These are phyloP conservation scores for Drosophila navojoa DNA, from an alignment of 1,140 invertebrate genomes.

Conservation along the genomic window DNA sequence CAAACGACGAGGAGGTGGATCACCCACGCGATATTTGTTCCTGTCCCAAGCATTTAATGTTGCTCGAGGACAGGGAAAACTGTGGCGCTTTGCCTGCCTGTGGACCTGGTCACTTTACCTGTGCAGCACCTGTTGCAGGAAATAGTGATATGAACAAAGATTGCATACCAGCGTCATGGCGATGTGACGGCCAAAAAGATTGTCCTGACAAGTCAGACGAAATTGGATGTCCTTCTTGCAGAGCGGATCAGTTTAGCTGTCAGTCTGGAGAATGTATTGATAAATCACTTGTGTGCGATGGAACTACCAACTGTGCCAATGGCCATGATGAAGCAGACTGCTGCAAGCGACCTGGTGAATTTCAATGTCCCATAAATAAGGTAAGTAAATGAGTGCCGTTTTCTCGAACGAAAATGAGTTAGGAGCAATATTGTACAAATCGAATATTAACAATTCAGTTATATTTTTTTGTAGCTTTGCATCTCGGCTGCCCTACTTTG, in stretches of 20 bases:
- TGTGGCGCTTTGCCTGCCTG: conserved; percentile 91
- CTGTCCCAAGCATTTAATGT: conserved; percentile 90
- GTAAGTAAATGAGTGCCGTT: conserved; percentile 33
- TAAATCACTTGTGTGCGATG: conserved; percentile 89
- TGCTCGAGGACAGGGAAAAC: conserved; percentile 88
- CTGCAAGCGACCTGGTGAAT: conserved; percentile 86
- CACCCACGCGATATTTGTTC: conserved; percentile 87
- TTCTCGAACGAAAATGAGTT: not conserved
- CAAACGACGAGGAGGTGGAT: conserved; percentile 86
- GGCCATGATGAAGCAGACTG: conserved; percentile 87
- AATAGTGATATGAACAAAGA: conserved; percentile 85
- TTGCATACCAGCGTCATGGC: conserved; percentile 94
- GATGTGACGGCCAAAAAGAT: conserved; percentile 85
- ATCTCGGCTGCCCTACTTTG: conserved; percentile 87
- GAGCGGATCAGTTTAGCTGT: conserved; percentile 89
- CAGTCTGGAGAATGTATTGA: conserved; percentile 91
- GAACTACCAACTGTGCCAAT: conserved; percentile 89
- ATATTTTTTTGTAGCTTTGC: conserved; percentile 83
- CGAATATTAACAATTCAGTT: no score
- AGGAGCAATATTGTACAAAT: not conserved
- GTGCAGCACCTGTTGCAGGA: conserved; percentile 84
- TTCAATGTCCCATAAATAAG: conserved; percentile 87
- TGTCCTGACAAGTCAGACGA: conserved; percentile 94
- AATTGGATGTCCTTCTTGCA: conserved; percentile 88
- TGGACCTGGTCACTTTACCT: conserved; percentile 90